A percentile compares a stretch with the other conserved stretches of the same genome.
phyloP scores from a whole-genome alignment of 2,797 vertebrate genomes.

The Chaetodon trifasciatus region DNA sequence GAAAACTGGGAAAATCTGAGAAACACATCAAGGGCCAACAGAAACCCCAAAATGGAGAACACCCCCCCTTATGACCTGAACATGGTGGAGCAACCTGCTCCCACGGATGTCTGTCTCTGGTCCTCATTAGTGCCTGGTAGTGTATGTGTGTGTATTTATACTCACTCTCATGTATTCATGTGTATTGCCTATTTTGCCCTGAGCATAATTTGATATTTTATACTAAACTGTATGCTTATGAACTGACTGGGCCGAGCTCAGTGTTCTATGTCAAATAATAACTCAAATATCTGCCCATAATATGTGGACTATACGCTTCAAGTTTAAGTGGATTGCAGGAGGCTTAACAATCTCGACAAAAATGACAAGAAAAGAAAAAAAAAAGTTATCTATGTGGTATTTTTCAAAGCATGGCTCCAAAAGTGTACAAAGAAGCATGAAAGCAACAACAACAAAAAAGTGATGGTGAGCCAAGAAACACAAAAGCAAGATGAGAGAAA shows the following conservation, averaged over 20 bases:
- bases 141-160: constrained; percentile 46
- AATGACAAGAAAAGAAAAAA: background rate
- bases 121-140: constrained; percentile 61
- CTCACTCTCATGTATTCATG: constrained; percentile 2
- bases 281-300: background rate
- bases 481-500: background rate
- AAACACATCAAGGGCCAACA: constrained; percentile 76
- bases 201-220: constrained; percentile 20
- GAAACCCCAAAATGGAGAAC: constrained; percentile 69
- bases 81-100: constrained; percentile 49
- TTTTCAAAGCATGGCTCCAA: background rate
- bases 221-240: background rate
- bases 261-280: background rate
- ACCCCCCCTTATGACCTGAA: constrained; percentile 56
- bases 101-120: constrained; percentile 55
- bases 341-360: background rate
- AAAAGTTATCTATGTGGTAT: background rate
- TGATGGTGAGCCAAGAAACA: background rate
- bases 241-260: background rate
- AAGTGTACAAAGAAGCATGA: constrained; percentile 1
- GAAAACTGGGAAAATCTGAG: constrained; percentile 79
- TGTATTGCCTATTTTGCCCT: background rate
- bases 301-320: background rate
- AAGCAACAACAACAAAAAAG: background rate
- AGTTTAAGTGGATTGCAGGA: background rate